phyloP scores from a whole-genome alignment of 2,888 invertebrate genomes.

The Synergus japonicus region DNA sequence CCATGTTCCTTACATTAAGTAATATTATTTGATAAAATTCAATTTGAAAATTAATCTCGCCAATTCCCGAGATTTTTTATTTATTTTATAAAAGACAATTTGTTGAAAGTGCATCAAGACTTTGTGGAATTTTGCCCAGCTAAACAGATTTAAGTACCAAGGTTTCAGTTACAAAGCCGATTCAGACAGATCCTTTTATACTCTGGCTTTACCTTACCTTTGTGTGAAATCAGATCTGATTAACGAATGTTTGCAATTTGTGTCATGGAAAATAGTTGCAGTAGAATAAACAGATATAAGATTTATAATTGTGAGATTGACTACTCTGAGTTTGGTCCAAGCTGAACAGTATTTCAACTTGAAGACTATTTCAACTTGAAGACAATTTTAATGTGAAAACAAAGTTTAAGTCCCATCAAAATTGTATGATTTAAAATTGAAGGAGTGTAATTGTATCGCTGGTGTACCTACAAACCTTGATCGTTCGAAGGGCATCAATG shows the following conservation, averaged over 20 bases:
- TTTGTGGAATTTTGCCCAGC: background rate
- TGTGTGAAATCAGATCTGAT: constrained; percentile 10
- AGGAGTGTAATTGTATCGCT: background rate
- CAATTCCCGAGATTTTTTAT: background rate
- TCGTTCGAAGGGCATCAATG: constrained; percentile 15
- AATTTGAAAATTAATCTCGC: background rate
- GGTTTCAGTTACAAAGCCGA: constrained; percentile 32
- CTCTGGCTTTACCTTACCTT: background rate
- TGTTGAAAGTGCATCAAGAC: background rate
- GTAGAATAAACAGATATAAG: background rate
- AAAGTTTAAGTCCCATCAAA: background rate
- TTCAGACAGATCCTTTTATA: constrained; percentile 17
- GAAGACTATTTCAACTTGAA: background rate
- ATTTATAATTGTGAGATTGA: background rate
- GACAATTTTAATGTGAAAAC: background rate
- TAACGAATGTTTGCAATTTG: constrained; percentile 17
- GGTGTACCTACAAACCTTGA: background rate
- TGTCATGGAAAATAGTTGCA: background rate
- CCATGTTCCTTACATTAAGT: background rate
- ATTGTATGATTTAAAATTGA: background rate
- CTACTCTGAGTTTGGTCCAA: background rate
- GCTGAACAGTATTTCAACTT: background rate
- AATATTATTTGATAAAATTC: background rate
- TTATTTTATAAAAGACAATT: background rate
- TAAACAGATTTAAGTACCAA: background rate